phyloP scores from a whole-genome alignment of 2,113 vertebrate species.

The Camarhynchus parvulus region DNA sequence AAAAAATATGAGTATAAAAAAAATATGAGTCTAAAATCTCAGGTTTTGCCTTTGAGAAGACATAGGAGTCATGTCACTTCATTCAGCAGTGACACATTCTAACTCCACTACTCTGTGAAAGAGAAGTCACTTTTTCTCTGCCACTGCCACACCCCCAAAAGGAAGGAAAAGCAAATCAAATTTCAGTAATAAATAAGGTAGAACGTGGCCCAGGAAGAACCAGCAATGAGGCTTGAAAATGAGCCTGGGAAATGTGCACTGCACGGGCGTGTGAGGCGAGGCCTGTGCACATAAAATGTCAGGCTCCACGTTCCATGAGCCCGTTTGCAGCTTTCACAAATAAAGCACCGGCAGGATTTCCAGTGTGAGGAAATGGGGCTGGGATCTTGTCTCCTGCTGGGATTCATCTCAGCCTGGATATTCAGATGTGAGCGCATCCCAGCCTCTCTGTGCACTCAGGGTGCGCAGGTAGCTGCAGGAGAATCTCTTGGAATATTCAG shows the following conservation, averaged over 20 bases:
- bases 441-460: background rate
- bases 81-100: background rate
- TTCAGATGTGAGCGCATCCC: background rate
- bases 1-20: background rate
- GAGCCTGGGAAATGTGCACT: background rate
- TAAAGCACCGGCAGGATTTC: background rate
- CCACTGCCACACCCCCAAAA: background rate
- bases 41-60: background rate
- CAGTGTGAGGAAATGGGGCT: background rate
- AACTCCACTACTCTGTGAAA: background rate
- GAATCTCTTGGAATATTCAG: background rate
- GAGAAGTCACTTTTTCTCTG: background rate
- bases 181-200: background rate
- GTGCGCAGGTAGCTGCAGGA: rapidly evolving
- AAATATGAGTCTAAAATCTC: background rate
- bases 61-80: background rate
- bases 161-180: background rate
- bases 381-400: background rate
- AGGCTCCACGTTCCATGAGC: rapidly evolving
- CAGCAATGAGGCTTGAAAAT: background rate
- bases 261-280: rapidly evolving
- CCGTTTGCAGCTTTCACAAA: background rate
- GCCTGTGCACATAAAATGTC: background rate
- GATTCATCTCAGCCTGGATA: background rate
- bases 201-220: background rate